Base-by-base conservation (phyloP, 2,797 vertebrate species). In the Vireo griseus region DNA sequence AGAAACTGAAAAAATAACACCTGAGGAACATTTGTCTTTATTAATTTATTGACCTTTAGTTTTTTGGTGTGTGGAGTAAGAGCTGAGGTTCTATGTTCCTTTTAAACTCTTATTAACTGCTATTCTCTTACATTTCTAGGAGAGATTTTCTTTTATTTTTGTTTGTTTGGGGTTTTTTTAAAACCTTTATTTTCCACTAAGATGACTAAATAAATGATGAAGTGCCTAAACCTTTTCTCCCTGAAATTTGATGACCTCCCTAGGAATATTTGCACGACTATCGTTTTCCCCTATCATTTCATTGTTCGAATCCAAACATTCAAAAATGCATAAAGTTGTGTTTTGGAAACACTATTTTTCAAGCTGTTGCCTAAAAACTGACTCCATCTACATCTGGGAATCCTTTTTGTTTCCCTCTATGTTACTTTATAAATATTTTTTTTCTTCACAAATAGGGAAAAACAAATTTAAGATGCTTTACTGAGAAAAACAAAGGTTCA, bases 151-250 rank as follows among this genome's bases (percentile, higher is more conserved):
- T 5, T 3, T 12, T 20, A 42, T 40, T 13, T 40, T 33, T 50
- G 3, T 37, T 50, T 45, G 11, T 13, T 50, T 62, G 5, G 2
- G 1, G 1, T 18, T 28, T 24, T 26, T 3, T 13, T 5, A 15
- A 51, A 51, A 10, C 8, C 28, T 44, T 45, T 28, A 22, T 18
- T 88, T 86, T 80, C 5, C 17, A 26, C 11, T 55, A 71, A 66
- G 6, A 3, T 33, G 13, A 48, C 24, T 71, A 37, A 75, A 29
- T 31, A 77, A 67, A 57, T 45, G 5, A 75, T 26, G 31, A 83
- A 55, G 42, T 63, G 6, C 16, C 17, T 57, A 89, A 69, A 58
- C 2, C 5, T 37, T 63, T 79, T 54, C 6, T 77, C 28, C 16
- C 40, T 62, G 17, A 72, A 44, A 61, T 51, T 79, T n/a, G 10